Percentiles rank a stretch among this genome's conserved stretches.
Evolutionary conservation across 2,888 invertebrate genomes (phyloP).

Genomic region (Megaustenia siamemsis): DNA sequence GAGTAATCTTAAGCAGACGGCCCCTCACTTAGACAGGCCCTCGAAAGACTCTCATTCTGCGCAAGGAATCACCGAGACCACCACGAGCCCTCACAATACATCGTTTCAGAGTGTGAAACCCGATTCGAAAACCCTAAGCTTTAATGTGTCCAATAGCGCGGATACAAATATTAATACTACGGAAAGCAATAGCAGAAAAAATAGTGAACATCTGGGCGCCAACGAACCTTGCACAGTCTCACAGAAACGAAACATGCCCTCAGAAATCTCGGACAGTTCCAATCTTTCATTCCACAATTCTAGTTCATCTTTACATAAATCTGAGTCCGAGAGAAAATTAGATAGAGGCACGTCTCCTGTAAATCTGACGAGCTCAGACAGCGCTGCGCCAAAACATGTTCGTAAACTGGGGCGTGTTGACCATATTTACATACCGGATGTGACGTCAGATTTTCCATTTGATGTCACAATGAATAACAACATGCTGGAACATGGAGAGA

Average conservation of each 20-base stretch:
- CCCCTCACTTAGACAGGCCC: not conserved
- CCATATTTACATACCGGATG: slow-evolving; percentile 36
- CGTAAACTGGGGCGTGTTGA: slow-evolving; percentile 37
- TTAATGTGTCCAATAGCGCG: not conserved
- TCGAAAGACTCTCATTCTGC: not conserved
- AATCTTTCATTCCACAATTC: not conserved
- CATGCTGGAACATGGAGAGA: not conserved
- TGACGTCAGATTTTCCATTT: not conserved
- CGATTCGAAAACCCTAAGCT: not conserved
- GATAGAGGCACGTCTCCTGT: not conserved
- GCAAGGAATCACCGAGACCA: too few species aligned
- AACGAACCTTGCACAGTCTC: not conserved
- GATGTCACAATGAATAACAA: not conserved
- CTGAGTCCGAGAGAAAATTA: not conserved
- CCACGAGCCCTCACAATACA: too few species aligned
- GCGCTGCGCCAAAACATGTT: not conserved
- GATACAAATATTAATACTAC: not conserved
- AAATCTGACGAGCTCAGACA: not conserved
- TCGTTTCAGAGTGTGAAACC: not conserved
- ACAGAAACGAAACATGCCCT: not conserved
- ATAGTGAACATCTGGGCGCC: not conserved
- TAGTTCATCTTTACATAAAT: not conserved
- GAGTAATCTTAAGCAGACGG: not conserved
- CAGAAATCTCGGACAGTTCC: not conserved
- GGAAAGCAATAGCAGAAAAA: not conserved